These are phyloP conservation scores for Phymastichus coffea DNA, from an alignment of 1,140 invertebrate genomes.

Conservation along the genomic window DNA sequence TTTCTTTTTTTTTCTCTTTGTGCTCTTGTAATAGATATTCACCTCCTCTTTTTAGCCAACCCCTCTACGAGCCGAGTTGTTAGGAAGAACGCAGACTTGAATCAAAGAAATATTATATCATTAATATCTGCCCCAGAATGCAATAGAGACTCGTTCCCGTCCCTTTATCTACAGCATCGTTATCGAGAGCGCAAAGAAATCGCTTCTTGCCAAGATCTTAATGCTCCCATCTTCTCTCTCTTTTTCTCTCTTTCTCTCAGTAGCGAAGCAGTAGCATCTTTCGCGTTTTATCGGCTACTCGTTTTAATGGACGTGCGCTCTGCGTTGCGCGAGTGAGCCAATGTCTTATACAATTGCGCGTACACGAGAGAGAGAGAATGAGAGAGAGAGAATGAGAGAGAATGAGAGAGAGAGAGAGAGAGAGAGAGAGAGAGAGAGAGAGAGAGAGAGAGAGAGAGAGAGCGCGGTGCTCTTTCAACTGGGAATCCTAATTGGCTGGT, in stretches of 20 bases:
- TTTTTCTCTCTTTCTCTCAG: background rate
- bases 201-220: background rate
- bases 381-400: too few species aligned
- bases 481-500: background rate
- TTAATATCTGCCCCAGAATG: slow-evolving; percentile 44
- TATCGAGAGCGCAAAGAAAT: slow-evolving; percentile 11
- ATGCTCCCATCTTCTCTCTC: background rate
- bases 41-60: slow-evolving; percentile 10
- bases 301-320: background rate
- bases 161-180: slow-evolving; percentile 7
- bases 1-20: background rate
- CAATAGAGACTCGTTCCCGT: slow-evolving; percentile 32
- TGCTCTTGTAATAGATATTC: background rate
- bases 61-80: slow-evolving; percentile 34
- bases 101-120: slow-evolving; percentile 52
- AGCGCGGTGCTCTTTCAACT: too few species aligned
- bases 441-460: too few species aligned
- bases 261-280: background rate
- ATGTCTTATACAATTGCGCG: too few species aligned
- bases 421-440: too few species aligned
- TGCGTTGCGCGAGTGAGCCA: too few species aligned
- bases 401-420: too few species aligned
- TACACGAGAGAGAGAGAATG: too few species aligned
- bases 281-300: slow-evolving; percentile 12
- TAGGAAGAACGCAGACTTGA: slow-evolving; percentile 39